Percentiles rank a stretch among this genome's conserved stretches.
These are phyloP conservation scores for Anas bernieri DNA, from an alignment of 2,797 vertebrate species.

Conservation along the genomic window DNA sequence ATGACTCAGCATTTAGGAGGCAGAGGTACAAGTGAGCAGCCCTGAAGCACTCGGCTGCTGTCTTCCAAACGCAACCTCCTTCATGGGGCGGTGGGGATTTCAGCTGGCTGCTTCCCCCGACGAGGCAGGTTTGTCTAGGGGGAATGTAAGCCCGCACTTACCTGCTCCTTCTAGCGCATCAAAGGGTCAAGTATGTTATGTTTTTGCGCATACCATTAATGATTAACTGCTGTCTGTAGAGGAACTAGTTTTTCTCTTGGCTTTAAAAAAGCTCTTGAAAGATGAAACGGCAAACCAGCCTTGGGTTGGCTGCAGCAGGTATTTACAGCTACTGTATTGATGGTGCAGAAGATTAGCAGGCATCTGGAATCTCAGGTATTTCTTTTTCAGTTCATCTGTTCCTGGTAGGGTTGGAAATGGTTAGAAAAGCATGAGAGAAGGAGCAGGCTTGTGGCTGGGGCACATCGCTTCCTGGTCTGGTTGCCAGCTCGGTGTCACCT, in stretches of 20 bases:
- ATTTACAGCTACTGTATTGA: neutral
- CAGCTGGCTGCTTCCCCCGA: neutral
- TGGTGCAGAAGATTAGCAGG: constrained; percentile 16
- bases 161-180: neutral
- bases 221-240: constrained; percentile 32
- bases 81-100: neutral
- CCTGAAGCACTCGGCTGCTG: neutral
- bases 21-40: neutral
- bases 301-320: neutral
- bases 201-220: constrained; percentile 23
- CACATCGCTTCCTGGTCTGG: constrained; percentile 12
- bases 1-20: constrained; percentile 13
- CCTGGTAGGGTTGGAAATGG: neutral
- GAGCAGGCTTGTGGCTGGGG: neutral
- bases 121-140: neutral
- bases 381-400: neutral
- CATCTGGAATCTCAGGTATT: neutral
- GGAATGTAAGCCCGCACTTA: neutral
- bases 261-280: neutral
- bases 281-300: constrained; percentile 1
- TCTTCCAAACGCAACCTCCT: neutral
- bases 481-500: neutral
- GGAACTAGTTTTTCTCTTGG: constrained; percentile 7
- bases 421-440: neutral
- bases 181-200: neutral